Conservation (phyloP, 1,140 invertebrate genomes). For the Condylostylus longicornis region DNA sequence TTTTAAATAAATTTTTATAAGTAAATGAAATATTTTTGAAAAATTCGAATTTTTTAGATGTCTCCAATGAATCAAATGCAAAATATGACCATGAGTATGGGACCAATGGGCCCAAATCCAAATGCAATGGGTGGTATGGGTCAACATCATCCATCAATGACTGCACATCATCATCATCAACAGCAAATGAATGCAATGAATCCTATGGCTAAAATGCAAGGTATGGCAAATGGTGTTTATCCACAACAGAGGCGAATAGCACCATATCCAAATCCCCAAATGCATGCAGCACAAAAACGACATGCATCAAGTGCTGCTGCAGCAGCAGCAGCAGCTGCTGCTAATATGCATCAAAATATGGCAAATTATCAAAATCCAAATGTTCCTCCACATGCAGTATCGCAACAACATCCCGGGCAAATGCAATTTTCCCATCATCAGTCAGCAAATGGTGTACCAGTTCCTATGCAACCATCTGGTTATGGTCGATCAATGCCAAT, state of each 20-base stretch:
- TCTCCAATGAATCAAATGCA: conserved; percentile 31
- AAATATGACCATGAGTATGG: conserved; percentile 34
- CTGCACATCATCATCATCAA: conserved; percentile 13
- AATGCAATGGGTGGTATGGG: conserved; percentile 33
- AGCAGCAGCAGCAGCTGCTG: conserved; percentile 23
- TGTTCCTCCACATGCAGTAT: conserved; percentile 1
- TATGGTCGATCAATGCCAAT: conserved; percentile 29
- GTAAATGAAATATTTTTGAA: conserved; percentile 10
- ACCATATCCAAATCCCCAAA: conserved; percentile 62
- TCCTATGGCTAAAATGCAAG: conserved; percentile 32
- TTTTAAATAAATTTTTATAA: conserved; percentile 3
- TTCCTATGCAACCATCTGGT: conserved; percentile 26
- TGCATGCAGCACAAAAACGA: conserved; percentile 64
- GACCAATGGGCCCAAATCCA: conserved; percentile 36
- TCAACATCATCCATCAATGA: conserved; percentile 11
- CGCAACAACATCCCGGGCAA: too few relatives aligned
- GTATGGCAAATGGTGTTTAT: conserved; percentile 31
- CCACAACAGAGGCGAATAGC: conserved; percentile 46
- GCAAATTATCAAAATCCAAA: conserved; percentile 25
- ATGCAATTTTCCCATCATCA: conserved; percentile 7
- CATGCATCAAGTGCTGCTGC: conserved; percentile 17
- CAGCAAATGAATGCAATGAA: conserved; percentile 40
- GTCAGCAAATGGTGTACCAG: conserved; percentile 32
- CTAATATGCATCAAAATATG: conserved; percentile 33
- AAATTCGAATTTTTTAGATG: conserved; percentile 16